These are phyloP conservation scores for Cryptocephalus primarius DNA, from an alignment of 2,888 invertebrate genomes.

Conservation along the genomic window DNA sequence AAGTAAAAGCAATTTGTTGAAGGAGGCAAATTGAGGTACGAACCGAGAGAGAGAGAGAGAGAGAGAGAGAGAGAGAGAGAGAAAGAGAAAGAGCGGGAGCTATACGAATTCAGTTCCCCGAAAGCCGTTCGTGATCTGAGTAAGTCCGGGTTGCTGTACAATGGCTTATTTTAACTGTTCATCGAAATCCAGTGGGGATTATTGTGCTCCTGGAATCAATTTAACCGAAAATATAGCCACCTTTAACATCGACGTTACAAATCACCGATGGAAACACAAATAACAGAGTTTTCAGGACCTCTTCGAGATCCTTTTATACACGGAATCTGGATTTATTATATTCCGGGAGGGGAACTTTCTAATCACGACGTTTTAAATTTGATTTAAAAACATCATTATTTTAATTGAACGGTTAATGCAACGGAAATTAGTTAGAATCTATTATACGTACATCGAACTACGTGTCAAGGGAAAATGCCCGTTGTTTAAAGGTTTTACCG, in stretches of 20 bases:
- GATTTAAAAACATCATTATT: too few species aligned
- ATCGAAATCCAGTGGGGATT: conserved; percentile 32
- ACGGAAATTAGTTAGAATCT: too few species aligned
- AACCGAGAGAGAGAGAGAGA: conserved; percentile 2
- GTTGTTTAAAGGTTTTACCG: too few species aligned
- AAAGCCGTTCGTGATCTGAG: conserved; percentile 31
- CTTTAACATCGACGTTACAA: conserved; percentile 18
- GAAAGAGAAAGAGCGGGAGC: conserved; percentile 1
- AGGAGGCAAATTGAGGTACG: conserved; percentile 9
- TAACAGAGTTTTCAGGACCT: neutral
- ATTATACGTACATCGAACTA: too few species aligned
- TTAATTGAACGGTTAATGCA: too few species aligned
- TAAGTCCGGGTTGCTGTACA: conserved; percentile 31
- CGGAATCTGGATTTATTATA: too few species aligned
- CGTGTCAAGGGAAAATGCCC: too few species aligned
- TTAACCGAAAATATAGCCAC: conserved; percentile 33
- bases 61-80: neutral
- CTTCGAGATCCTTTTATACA: too few species aligned
- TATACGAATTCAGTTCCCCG: conserved; percentile 3
- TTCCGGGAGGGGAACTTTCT: too few species aligned
- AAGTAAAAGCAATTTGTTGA: conserved; percentile 11
- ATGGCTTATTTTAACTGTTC: conserved; percentile 35
- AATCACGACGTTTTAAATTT: too few species aligned
- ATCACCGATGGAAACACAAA: neutral
- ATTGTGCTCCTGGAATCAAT: conserved; percentile 34